phyloP scores from a whole-genome alignment of 2,113 vertebrate genomes.

The Lagopus muta region DNA sequence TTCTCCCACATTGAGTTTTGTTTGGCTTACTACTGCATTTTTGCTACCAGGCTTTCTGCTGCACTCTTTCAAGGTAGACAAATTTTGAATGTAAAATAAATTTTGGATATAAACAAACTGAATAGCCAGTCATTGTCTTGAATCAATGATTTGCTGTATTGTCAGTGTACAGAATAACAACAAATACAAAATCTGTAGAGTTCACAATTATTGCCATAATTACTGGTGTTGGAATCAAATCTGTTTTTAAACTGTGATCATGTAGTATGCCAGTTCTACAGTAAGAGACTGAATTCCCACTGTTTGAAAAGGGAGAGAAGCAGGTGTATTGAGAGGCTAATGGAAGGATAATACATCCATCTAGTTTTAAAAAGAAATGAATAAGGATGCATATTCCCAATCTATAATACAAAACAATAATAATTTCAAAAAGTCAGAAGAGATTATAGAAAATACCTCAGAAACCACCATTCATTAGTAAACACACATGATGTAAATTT shows the following conservation, averaged over 20 bases:
- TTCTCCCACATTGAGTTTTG: background rate
- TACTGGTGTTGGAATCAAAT: background rate
- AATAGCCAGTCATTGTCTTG: background rate
- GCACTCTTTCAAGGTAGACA: background rate
- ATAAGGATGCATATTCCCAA: background rate
- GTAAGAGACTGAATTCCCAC: background rate
- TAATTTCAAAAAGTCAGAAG: background rate
- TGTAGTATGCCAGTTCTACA: background rate
- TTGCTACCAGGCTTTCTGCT: background rate
- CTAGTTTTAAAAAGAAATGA: background rate
- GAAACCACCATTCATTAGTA: background rate
- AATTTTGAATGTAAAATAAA: background rate
- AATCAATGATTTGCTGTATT: background rate
- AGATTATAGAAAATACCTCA: background rate
- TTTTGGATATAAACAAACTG: background rate
- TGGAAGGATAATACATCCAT: background rate
- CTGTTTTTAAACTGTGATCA: background rate
- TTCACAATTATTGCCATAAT: background rate
- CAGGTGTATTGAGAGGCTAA: background rate
- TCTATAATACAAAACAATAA: background rate
- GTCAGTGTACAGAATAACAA: background rate
- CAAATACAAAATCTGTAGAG: background rate
- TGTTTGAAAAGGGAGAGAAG: background rate
- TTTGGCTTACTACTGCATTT: background rate
- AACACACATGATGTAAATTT: background rate